Conservation (phyloP, 1,140 invertebrate species). For the Panulirus ornatus region DNA sequence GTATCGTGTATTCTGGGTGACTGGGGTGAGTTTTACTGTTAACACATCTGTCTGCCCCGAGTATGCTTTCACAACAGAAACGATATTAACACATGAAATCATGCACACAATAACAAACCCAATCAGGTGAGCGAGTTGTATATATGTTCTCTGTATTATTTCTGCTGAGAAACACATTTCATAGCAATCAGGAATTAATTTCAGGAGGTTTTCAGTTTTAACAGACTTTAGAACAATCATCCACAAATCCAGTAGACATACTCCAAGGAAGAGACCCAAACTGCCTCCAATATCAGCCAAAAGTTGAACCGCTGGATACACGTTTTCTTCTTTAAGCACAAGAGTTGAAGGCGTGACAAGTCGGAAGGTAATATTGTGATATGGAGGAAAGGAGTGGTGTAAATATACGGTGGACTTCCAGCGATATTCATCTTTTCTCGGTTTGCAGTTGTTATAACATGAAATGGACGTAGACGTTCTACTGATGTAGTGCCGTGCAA, state of each 20-base stretch:
- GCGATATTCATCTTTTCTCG: not conserved
- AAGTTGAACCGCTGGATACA: constrained; percentile 32
- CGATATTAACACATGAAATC: not conserved
- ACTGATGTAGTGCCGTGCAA: not conserved
- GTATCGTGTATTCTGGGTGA: not conserved
- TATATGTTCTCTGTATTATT: not conserved
- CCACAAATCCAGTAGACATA: constrained; percentile 39
- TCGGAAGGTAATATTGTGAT: not conserved
- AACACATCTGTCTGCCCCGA: not conserved
- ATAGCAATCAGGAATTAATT: not conserved
- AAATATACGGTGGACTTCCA: not conserved
- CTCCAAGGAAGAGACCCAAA: constrained; percentile 44
- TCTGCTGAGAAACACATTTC: not conserved
- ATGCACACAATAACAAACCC: not conserved
- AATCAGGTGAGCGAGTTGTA: not conserved
- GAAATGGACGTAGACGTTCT: not conserved
- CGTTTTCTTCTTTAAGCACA: constrained; percentile 1
- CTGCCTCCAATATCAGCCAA: constrained; percentile 30
- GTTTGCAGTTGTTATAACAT: not conserved
- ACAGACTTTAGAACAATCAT: not conserved
- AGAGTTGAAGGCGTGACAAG: not conserved
- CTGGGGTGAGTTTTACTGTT: not conserved
- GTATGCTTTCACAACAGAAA: constrained; percentile 1
- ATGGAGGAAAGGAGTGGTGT: not conserved
- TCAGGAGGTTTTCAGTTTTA: not conserved